Evolutionary conservation across 2,888 invertebrate genomes (phyloP), one percentile per base, ranked within the genome.

Genomic region (Sesia bembeciformis): DNA sequence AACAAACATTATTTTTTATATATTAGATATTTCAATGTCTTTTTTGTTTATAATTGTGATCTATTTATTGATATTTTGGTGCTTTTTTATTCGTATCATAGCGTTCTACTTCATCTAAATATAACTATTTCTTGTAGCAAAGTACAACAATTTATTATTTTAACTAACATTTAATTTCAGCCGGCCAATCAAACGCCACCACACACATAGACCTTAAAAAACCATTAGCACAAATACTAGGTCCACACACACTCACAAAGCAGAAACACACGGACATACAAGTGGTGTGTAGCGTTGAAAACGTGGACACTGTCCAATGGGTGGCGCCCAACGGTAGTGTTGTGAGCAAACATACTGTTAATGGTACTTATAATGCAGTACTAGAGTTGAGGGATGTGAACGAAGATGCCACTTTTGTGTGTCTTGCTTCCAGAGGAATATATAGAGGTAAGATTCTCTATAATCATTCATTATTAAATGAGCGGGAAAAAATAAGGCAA

Each of bases 141-240:
- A 23, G 23, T 23, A 23, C 23, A 23, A 23, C 23, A 23, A 23
- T 23, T 23, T 23, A 23, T 2, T 23, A 23, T 2, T 23, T 23
- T 23, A 23, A 23, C n/a, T n/a, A n/a, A n/a, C n/a, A n/a, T 46
- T 7, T n/a, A 8, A 46, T 46, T 71, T 74, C 62, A 90, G 90
- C 79, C 8, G 90, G 90, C 0, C 61, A 69, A 65, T 57, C 72
- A 8, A 72, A 46, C 46, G 46, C 46, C n/a, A 46, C 46, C 4
- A 23, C 46, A n/a, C 46, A 46, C 4, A 8, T 46, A 46, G 5
- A 46, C 23, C 2, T 23, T 23, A 46, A 63, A 0, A 61, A 71
- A n/a, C 82, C 88, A 2, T 66, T 67, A 43, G 81, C 80, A 0
- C 77, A 79, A 59, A 84, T 88, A 53, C 61, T 82, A 39, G 85